Evolutionary conservation across 2,888 invertebrate genomes (phyloP), one percentile per base, ranked within the genome.

Genomic region (Amphipoea lucens): DNA sequence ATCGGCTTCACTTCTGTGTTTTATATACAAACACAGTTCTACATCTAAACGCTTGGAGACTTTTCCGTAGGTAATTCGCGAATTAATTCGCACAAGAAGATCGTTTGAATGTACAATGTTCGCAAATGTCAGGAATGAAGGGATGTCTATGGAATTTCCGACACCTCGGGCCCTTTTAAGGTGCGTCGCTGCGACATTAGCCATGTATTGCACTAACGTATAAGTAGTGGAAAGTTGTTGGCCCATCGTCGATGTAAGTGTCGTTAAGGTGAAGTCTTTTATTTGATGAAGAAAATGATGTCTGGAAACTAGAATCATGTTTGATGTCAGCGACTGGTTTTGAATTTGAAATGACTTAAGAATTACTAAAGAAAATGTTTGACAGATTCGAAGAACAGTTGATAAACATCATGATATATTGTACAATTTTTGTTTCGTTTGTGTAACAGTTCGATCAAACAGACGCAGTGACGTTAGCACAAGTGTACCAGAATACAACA

Each of bases 401-500:
- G 9, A n/a, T 77, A 72, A 12, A 7, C 7, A 60, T 20, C 17
- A 71, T 71, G 11, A 17, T 45, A 62, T 29, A 17, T 78, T 14
- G 6, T 29, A 45, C 20, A 62, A n/a, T 12, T 11, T 14, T 74
- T 54, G 29, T 40, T 65, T 51, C 36, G 57, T 75, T 81, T 71
- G 75, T 79, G 79, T 76, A 87, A 87, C 75, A 86, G 67, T 78
- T 76, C 45, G 79, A 78, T 79, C 70, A 88, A 90, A 90, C 86
- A 83, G 83, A 86, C 84, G 90, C 89, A 91, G 82, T 90, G 79
- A 87, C 78, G 85, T 86, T 90, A 81, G 86, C 87, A 90, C 91
- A 92, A 93, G 91, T 93, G 93, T 92, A 90, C 81, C 87, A 86
- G 87, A 84, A 85, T 81, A 91, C 92, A 92, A 93, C 92, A 94